Evolutionary conservation across 2,797 vertebrate species (phyloP).

Genomic region (Tragelaphus eurycerus): DNA sequence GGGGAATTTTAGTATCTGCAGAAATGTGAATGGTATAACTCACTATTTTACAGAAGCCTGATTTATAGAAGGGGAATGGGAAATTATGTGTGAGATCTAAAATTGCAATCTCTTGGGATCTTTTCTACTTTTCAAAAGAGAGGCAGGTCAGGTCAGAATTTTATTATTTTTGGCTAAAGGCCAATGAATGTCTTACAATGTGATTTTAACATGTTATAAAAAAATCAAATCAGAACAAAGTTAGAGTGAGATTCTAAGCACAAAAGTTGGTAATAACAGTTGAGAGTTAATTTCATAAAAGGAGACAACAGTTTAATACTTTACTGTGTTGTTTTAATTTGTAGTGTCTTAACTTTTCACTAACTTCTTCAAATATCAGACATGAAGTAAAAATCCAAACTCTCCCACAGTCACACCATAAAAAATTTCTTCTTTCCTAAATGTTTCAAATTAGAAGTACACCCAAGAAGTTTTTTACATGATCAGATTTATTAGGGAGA

Average conservation of each 20-base stretch:
- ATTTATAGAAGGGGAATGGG: constrained; percentile 71
- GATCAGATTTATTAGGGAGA: not conserved
- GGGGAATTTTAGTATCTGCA: constrained; percentile 73
- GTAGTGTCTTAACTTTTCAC: not conserved
- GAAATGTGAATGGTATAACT: constrained; percentile 76
- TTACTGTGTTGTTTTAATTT: not conserved
- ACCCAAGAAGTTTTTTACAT: not conserved
- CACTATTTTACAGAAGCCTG: constrained; percentile 70
- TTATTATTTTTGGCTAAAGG: constrained; percentile 70
- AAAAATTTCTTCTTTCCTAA: constrained; percentile 18
- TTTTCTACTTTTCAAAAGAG: constrained; percentile 65
- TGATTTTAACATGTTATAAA: constrained; percentile 50
- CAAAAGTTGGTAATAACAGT: not conserved
- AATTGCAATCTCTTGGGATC: constrained; percentile 67
- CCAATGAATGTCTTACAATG: constrained; percentile 59
- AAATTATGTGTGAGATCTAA: constrained; percentile 75
- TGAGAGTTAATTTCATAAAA: constrained; percentile 33
- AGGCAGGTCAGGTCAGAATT: constrained; percentile 64
- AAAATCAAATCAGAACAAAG: constrained; percentile 48
- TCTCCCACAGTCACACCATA: not conserved
- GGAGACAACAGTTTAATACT: not conserved
- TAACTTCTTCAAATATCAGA: not conserved
- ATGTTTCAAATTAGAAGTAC: constrained; percentile 4
- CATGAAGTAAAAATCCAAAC: not conserved
- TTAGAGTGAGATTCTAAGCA: constrained; percentile 14